phyloP scores from a whole-genome alignment of 2,888 invertebrate species.

The Candidula unifasciata region DNA sequence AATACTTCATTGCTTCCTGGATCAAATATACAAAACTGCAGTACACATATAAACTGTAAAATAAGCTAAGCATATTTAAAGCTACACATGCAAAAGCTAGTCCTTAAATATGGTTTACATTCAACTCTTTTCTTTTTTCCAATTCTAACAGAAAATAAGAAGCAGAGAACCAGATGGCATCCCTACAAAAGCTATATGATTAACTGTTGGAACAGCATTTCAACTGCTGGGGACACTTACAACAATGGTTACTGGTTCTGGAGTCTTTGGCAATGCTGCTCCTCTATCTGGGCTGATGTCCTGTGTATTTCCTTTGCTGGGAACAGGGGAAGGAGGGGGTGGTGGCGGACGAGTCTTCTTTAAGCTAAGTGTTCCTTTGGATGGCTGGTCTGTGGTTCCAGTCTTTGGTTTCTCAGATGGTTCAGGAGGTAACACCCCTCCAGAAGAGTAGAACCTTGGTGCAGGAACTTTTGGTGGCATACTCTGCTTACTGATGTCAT shows the following conservation, averaged over 20 bases:
- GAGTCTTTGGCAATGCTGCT: constrained; percentile 16
- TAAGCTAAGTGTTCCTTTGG: not conserved
- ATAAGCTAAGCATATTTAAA: constrained; percentile 18
- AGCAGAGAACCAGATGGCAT: not conserved
- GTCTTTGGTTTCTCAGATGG: constrained; percentile 3
- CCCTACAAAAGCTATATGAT: not conserved
- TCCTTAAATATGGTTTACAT: not conserved
- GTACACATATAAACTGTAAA: not conserved
- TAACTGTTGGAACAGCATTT: constrained; percentile 4
- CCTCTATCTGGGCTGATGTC: constrained; percentile 15
- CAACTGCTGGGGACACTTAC: constrained; percentile 51
- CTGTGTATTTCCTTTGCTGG: constrained; percentile 22
- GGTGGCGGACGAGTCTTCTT: constrained; percentile 49
- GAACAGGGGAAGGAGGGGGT: constrained; percentile 55
- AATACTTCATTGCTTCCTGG: no score
- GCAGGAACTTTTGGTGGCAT: constrained; percentile 41
- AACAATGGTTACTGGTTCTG: constrained; percentile 50
- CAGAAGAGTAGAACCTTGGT: constrained; percentile 47
- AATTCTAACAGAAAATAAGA: not conserved
- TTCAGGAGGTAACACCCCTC: constrained; percentile 34
- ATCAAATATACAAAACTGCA: no score
- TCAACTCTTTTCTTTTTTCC: not conserved
- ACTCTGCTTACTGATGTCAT: constrained; percentile 12
- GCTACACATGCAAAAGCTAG: not conserved
- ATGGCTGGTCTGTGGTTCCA: constrained; percentile 9